Base-by-base conservation (phyloP, 2,797 vertebrate genomes). In the Nothura maculosa region DNA sequence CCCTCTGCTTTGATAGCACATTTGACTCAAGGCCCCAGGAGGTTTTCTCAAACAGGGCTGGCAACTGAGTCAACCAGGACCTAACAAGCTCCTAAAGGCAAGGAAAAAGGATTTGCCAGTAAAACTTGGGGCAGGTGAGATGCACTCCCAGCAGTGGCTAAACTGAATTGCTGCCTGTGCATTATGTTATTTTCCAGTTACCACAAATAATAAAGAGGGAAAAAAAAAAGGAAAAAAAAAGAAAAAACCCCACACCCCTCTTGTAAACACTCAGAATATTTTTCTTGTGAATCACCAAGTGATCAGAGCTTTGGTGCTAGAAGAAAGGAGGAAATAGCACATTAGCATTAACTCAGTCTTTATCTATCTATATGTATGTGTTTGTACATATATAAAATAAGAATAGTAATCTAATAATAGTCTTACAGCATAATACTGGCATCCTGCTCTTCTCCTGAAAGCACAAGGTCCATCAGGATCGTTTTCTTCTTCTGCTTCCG, bases 401-500 rank as follows among this genome's bases (percentile, higher is more conserved):
- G 10, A 47, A 66, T 2, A 54, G 52, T 15, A 92, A 92, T 5
- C 25, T 52, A 55, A 63, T 1, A 93, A 78, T 38, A 48, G 70
- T 95, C 99, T 99, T 98, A 99, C 99, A 97, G 98, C 98, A 3
- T 98, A 98, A 97, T 99, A 99, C 94, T 98, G 98, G 98, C 99
- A 99, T 95, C 98, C 99, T 90, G 98, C 98, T 98, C 98, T 98
- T 63, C 99, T 98, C 95, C 98, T 98, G 97, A 99, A 99, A 96
- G 98, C 98, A 96, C 98, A 99, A 12, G 97, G 90, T 88, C 99
- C 99, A 76, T 99, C 99, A 57, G 99, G 98, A 95, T 99, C 98
- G 30, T 98, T 99, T 95, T 99, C 99, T 95, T 99, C 99, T 92
- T 99, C 99, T 3, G 98, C 94, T 92, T 99, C 99, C 18, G 99